Conservation (phyloP, 2,113 vertebrate genomes). For the Cyprinodon tularosa region DNA sequence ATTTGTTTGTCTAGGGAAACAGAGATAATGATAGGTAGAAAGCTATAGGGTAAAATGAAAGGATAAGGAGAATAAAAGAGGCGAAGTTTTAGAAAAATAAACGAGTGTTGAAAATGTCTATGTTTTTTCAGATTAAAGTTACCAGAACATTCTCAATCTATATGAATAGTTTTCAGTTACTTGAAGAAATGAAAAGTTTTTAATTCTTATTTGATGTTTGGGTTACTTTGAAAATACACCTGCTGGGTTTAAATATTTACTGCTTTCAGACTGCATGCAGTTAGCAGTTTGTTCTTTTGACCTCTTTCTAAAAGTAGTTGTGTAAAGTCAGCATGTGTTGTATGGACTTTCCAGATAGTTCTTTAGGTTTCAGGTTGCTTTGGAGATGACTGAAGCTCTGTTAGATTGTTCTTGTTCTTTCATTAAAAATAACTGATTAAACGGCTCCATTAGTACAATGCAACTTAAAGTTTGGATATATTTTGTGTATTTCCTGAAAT, state of each 20-base stretch:
- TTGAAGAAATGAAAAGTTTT: background rate
- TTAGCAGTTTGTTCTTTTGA: slow-evolving; percentile 7
- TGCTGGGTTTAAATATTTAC: background rate
- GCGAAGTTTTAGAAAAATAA: background rate
- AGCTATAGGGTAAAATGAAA: background rate
- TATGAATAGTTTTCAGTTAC: background rate
- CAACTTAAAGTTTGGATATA: background rate
- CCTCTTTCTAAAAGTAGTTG: slow-evolving; percentile 4
- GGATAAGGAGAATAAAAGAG: background rate
- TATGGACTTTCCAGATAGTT: slow-evolving; percentile 27
- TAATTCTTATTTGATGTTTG: too few species aligned
- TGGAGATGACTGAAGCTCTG: slow-evolving; percentile 2
- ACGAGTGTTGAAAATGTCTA: background rate
- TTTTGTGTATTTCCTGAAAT: background rate
- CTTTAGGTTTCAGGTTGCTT: background rate
- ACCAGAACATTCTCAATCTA: background rate
- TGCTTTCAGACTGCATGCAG: slow-evolving; percentile 1
- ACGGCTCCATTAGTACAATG: slow-evolving; percentile 2
- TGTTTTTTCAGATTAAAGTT: background rate
- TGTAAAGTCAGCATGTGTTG: slow-evolving; percentile 10
- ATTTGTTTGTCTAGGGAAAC: slow-evolving; percentile 23
- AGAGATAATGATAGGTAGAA: background rate
- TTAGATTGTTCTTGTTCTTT: slow-evolving; percentile 10
- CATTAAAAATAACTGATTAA: slow-evolving; percentile 19
- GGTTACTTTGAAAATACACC: too few species aligned